Evolutionary conservation across 2,888 invertebrate genomes (phyloP).

Genomic region (Nasonia oneida): DNA sequence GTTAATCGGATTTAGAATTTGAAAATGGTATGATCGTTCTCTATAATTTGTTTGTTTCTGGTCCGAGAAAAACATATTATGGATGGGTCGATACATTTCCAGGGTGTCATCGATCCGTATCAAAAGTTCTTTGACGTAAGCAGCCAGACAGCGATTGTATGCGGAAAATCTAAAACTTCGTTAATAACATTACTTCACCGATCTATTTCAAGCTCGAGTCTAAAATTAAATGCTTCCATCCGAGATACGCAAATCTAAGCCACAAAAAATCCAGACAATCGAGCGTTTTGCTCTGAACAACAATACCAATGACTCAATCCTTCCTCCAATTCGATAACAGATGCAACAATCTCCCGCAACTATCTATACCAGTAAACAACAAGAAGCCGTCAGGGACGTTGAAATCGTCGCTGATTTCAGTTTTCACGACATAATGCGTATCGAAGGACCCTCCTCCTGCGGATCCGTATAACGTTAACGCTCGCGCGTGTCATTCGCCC

Average conservation of each 20-base stretch:
- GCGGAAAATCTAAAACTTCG: neutral
- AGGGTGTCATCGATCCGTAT: neutral
- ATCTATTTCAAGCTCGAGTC: neutral
- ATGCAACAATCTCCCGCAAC: neutral
- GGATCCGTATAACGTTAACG: too few species aligned
- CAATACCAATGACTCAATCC: neutral
- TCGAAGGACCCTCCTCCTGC: neutral
- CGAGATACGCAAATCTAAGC: neutral
- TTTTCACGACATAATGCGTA: conserved; percentile 16
- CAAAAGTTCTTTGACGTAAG: neutral
- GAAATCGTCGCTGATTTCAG: conserved; percentile 35
- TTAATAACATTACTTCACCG: conserved; percentile 24
- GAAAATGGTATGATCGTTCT: neutral
- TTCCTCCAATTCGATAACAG: neutral
- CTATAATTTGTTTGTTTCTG: neutral
- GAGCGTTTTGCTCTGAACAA: neutral
- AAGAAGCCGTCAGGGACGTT: conserved; percentile 18
- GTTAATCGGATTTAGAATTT: neutral
- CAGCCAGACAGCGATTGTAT: neutral
- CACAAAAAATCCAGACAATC: neutral
- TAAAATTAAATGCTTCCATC: conserved; percentile 19
- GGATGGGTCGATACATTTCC: neutral
- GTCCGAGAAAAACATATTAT: neutral
- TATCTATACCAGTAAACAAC: neutral
- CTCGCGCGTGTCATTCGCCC: conserved; percentile 54